phyloP scores from a whole-genome alignment of 2,888 invertebrate species.

The Agrotis ipsilon region DNA sequence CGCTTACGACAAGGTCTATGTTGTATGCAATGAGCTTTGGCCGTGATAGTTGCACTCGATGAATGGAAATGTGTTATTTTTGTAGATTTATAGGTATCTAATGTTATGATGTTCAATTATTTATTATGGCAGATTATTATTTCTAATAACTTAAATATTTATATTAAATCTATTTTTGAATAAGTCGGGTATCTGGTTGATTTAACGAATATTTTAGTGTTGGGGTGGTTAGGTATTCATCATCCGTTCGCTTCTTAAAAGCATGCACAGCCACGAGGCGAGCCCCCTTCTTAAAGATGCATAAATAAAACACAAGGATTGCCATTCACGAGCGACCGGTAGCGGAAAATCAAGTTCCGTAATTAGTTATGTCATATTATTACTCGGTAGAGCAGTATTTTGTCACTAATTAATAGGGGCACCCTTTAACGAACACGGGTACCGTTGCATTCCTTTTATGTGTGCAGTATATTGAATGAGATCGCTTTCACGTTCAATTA shows the following conservation, averaged over 20 bases:
- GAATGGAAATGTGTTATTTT: constrained; percentile 21
- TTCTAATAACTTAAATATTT: background rate
- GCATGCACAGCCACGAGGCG: constrained; percentile 49
- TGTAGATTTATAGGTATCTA: background rate
- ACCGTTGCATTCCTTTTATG: constrained; percentile 50
- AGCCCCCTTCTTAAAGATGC: constrained; percentile 57
- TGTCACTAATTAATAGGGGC: constrained; percentile 66
- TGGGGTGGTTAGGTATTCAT: constrained; percentile 39
- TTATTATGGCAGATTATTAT: background rate
- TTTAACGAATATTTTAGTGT: constrained; percentile 24
- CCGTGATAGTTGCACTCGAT: background rate
- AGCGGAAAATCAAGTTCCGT: constrained; percentile 67
- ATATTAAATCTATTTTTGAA: constrained; percentile 11
- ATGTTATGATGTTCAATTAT: background rate
- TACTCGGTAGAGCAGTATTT: constrained; percentile 52
- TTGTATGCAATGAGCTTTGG: constrained; percentile 16
- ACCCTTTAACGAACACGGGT: constrained; percentile 60
- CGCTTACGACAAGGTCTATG: constrained; percentile 2
- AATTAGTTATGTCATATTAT: constrained; percentile 67
- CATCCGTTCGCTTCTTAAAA: constrained; percentile 54
- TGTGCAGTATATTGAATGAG: constrained; percentile 50
- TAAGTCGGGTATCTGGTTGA: constrained; percentile 16
- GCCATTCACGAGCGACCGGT: constrained; percentile 66
- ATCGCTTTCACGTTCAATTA: constrained; percentile 51
- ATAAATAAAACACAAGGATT: constrained; percentile 65